Percentiles rank a stretch among this genome's conserved stretches.
These are phyloP conservation scores for Zoanthus sansibaricus DNA, from an alignment of 92 coral and sea anemone genomes.

Conservation along the genomic window DNA sequence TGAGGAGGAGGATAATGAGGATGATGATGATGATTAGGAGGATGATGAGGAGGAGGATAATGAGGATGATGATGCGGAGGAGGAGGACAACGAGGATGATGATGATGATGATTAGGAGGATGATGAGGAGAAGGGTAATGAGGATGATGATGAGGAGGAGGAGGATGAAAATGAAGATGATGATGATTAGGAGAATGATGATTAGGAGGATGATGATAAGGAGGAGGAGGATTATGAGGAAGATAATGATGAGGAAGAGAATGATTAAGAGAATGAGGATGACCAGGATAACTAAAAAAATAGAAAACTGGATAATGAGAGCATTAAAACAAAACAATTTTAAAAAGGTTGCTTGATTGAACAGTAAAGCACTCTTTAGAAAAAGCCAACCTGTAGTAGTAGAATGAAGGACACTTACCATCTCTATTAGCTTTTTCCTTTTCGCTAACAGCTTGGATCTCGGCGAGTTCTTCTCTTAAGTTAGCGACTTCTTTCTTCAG, in stretches of 20 bases:
- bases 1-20: too few relatives aligned
- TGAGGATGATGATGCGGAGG: not conserved
- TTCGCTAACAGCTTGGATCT: constrained; percentile 66
- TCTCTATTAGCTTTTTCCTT: constrained; percentile 77
- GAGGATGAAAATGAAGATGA: not conserved
- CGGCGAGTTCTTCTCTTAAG: constrained; percentile 78
- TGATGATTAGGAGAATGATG: too few relatives aligned
- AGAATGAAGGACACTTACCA: constrained; percentile 54
- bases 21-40: too few relatives aligned
- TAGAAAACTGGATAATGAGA: not conserved
- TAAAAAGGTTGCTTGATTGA: too few relatives aligned
- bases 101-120: too few relatives aligned
- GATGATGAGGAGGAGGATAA: too few relatives aligned
- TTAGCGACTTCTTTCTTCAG: constrained; percentile 71
- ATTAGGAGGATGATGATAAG: too few relatives aligned
- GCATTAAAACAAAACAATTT: too few relatives aligned
- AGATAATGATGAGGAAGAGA: too few relatives aligned
- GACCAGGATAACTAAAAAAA: too few relatives aligned
- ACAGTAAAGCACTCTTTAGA: not conserved
- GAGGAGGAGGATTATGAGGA: too few relatives aligned
- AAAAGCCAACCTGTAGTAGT: not conserved
- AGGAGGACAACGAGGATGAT: too few relatives aligned
- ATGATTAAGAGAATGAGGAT: not conserved
- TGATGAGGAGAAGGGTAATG: not conserved
- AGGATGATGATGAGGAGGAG: not conserved